phyloP scores from a whole-genome alignment of 2,888 invertebrate genomes.

The Xylophagus ater region DNA sequence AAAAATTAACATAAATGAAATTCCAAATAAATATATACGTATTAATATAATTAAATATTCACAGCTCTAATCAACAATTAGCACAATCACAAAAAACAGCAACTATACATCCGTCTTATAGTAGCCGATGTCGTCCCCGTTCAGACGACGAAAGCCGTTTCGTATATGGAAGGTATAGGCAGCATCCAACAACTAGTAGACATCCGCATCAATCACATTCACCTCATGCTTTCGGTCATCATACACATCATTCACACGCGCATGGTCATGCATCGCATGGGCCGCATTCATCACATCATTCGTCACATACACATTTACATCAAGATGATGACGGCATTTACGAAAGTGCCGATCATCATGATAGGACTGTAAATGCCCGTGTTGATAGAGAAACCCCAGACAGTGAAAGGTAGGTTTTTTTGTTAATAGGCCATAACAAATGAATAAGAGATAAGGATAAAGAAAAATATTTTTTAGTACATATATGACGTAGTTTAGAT shows the following conservation, averaged over 20 bases:
- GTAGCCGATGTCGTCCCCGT: constrained; percentile 48
- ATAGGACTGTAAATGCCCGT: constrained; percentile 55
- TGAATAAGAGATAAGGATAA: constrained; percentile 3
- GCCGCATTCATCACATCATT: constrained; percentile 42
- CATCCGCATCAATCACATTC: constrained; percentile 47
- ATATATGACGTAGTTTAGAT: no score
- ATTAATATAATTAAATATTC: no score
- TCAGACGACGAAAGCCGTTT: constrained; percentile 63
- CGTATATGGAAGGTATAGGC: constrained; percentile 57
- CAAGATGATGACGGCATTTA: constrained; percentile 77
- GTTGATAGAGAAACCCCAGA: constrained; percentile 70
- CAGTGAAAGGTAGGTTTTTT: constrained; percentile 66
- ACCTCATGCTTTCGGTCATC: constrained; percentile 42
- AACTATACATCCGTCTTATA: constrained; percentile 43
- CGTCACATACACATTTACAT: constrained; percentile 47
- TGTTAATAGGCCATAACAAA: constrained; percentile 12
- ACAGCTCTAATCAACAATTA: constrained; percentile 41
- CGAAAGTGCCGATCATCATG: constrained; percentile 71
- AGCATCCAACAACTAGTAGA: constrained; percentile 36
- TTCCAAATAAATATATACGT: no score
- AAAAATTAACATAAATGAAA: no score
- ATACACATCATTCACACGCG: constrained; percentile 41
- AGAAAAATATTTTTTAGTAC: no score
- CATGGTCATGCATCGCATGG: constrained; percentile 40
- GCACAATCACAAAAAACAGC: constrained; percentile 42